Base-by-base conservation (phyloP, 2,113 vertebrate species). In the Mustela lutreola region DNA sequence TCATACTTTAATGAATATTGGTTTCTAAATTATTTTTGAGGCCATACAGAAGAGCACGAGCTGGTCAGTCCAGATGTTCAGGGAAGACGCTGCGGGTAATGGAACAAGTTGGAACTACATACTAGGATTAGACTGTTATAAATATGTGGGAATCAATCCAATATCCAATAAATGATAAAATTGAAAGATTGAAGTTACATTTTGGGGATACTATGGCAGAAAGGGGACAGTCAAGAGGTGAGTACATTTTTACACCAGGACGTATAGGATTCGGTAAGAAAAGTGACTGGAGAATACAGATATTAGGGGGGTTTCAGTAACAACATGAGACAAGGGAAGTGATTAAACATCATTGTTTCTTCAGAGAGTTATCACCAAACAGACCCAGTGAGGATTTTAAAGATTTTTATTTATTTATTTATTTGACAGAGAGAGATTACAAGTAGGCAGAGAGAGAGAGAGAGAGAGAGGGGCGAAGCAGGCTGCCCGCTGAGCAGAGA, bases 301-400 rank as follows among this genome's bases (percentile, higher is more conserved):
- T 28, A 87, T 58, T 76, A 75, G 42, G 9, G 22, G 36, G 60
- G 78, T 81, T 83, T 95, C 12, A 65, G 16, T 90, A 92, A 87
- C 48, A 93, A 80, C 45, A 33, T 26, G 50, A 84, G 86, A 88
- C n/a, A 81, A 79, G 39, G 22, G 22, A 36, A 90, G 26, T 48
- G 56, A 83, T 92, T 31, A 87, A 96, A 90, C 8, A 76, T 79
- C 70, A 80, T 96, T 89, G 56, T 82, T 88, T 97, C 73, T 88
- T 97, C 21, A 73, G 83, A 84, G 19, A 76, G 15, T 78, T 94
- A 76, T 89, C 11, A 83, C 76, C 83, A 94, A 82, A 95, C 33
- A 71, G 42, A 85, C 1, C 18, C 50, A 90, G 21, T 53, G 75
- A 81, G 10, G 31, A 81, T 22, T 96, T 83, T 62, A 90, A 89